Conservation (phyloP, 1,140 invertebrate genomes). For the Drosophila quadrilineata region DNA sequence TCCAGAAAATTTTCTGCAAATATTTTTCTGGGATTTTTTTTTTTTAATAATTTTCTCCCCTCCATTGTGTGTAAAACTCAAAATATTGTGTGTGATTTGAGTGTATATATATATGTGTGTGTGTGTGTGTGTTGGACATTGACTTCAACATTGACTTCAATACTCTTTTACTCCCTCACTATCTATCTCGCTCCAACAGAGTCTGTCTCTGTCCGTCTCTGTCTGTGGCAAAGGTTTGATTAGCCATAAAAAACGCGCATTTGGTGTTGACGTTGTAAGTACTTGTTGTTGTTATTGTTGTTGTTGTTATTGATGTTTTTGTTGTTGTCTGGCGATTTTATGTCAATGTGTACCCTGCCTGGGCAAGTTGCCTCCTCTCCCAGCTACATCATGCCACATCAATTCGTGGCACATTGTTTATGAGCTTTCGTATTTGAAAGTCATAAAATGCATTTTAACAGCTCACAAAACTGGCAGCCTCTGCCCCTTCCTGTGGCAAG, state of each 20-base stretch:
- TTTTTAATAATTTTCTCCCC: too few species aligned
- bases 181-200: background rate
- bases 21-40: too few species aligned
- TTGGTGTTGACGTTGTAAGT: constrained; percentile 50
- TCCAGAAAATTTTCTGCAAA: too few species aligned
- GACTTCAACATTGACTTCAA: too few species aligned
- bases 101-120: too few species aligned
- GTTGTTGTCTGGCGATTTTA: constrained; percentile 28
- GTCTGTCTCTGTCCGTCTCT: background rate
- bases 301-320: too few species aligned
- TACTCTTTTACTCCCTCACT: too few species aligned
- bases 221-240: constrained; percentile 74
- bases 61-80: too few species aligned
- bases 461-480: constrained; percentile 19
- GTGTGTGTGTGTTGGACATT: too few species aligned
- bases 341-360: constrained; percentile 24
- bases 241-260: constrained; percentile 68
- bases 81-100: too few species aligned
- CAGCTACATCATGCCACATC: background rate
- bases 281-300: constrained; percentile 61
- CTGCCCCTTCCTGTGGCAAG: background rate
- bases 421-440: constrained; percentile 70
- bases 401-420: constrained; percentile 39
- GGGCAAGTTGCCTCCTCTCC: background rate
- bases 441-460: constrained; percentile 70